Base-by-base conservation (phyloP, 2,797 vertebrate species). In the Leucoraja ocellata region DNA sequence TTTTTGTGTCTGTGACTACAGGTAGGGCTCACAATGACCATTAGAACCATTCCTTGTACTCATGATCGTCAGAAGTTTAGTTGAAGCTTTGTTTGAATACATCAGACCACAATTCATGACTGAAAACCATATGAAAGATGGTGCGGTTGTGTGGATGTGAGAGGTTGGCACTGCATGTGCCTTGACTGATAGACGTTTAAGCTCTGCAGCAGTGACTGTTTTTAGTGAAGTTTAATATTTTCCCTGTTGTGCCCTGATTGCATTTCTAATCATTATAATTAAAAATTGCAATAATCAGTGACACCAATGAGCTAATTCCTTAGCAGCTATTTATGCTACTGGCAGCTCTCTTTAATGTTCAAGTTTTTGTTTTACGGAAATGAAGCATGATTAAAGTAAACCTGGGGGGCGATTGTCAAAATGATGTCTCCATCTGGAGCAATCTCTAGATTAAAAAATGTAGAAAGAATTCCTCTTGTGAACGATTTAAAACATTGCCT, bases 341-440 rank as follows among this genome's bases (percentile, higher is more conserved):
- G 11, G 36, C 90, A 16, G 90, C 71, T 92, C 71, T 16, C 9
- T 28, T 39, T 76, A 76, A 92, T 92, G 90, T 92, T 46, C 76
- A 74, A 74, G 28, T 92, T 92, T 58, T 92, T 73, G 71, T 92
- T 92, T 92, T 92, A 74, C 36, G 90, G 71, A 92, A 92, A 92
- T 92, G 71, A 92, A 74, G 71, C 90, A 73, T 76, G 90, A 46
- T 92, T 92, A 91, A 91, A 91, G 90, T 92, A 74, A 74, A 74
- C 71, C 71, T 74, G 68, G 90, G 71, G 61, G 71, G 90, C 21
- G 13, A 92, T 92, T 92, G 90, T 92, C 71, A 92, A 92, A n/a
- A 23, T 91, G 32, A 92, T 92, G 46, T 74, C 39, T 92, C 90
- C 13, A 92, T 92, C 90, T 92, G 90, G 90, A 92, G 68, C 39